These are phyloP conservation scores for Phyllotis vaccarum DNA, from an alignment of 2,797 vertebrate genomes.

Conservation along the genomic window DNA sequence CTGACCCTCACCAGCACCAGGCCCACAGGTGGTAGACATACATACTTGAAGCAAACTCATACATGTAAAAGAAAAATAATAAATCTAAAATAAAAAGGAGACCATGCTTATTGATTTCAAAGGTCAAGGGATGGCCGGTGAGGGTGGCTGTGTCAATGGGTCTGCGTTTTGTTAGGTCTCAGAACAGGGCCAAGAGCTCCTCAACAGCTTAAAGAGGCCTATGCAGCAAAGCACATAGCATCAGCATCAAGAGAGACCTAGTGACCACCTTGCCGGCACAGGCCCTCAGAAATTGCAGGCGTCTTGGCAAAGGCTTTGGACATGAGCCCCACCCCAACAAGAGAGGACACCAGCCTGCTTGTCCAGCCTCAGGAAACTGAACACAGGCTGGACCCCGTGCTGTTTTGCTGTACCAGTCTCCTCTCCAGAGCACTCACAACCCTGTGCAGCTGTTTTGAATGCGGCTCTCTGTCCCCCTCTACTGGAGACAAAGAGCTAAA, in stretches of 20 bases:
- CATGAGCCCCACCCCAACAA: fast-evolving
- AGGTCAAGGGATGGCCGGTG: not conserved
- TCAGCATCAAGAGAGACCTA: not conserved
- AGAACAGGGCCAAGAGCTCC: not conserved
- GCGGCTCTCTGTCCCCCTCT: not conserved
- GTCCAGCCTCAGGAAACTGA: not conserved
- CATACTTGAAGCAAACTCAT: not conserved
- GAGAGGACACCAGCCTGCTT: not conserved
- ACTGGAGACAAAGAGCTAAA: no score
- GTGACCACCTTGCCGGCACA: not conserved
- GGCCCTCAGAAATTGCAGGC: not conserved
- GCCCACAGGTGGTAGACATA: not conserved
- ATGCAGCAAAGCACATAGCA: not conserved
- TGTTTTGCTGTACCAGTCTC: not conserved
- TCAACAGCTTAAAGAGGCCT: not conserved
- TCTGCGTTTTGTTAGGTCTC: not conserved
- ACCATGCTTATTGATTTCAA: not conserved
- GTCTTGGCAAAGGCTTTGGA: not conserved
- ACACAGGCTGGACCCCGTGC: not conserved
- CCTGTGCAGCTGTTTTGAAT: not conserved
- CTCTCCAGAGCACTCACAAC: not conserved
- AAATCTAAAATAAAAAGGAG: not conserved
- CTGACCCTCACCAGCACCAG: not conserved
- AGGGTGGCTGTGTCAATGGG: not conserved
- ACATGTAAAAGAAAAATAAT: not conserved